Conservation (phyloP, 2,888 invertebrate genomes). For the Rotaria sp. region DNA sequence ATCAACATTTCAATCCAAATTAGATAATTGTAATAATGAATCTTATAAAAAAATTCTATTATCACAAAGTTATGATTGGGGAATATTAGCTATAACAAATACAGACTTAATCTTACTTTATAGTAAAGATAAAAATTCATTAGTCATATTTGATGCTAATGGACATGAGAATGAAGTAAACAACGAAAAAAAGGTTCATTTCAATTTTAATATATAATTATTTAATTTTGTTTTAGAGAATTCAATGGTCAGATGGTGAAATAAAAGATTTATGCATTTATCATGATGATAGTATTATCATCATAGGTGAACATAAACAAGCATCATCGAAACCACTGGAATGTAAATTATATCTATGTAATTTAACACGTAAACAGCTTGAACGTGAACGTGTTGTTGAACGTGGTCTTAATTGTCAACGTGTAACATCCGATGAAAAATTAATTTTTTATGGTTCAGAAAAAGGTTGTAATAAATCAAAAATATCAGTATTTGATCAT, state of each 20-base stretch:
- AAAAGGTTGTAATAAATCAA: conserved; percentile 30
- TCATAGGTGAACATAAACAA: conserved; percentile 21
- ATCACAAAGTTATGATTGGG: conserved; percentile 26
- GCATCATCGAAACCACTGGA: background rate
- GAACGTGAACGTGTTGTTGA: conserved; percentile 27
- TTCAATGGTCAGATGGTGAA: conserved; percentile 28
- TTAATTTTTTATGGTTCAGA: background rate
- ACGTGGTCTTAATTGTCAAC: conserved; percentile 25
- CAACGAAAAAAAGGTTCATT: background rate
- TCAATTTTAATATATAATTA: too few species aligned
- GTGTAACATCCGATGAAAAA: conserved; percentile 1
- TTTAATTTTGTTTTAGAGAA: background rate
- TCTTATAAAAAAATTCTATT: background rate
- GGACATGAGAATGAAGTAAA: conserved; percentile 18
- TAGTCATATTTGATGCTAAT: background rate
- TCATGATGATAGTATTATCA: conserved; percentile 17
- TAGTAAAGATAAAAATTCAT: conserved; percentile 26
- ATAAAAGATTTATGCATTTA: conserved; percentile 24
- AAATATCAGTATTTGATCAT: background rate
- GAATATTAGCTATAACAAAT: conserved; percentile 12
- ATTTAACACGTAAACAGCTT: conserved; percentile 11
- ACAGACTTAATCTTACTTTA: background rate
- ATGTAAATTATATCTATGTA: conserved; percentile 28
- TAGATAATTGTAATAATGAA: conserved; percentile 5
- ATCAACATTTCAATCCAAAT: background rate